Percentiles rank a stretch among this genome's conserved stretches.
These are phyloP conservation scores for Mugil cephalus DNA, from an alignment of 2,113 vertebrate genomes.

Conservation along the genomic window DNA sequence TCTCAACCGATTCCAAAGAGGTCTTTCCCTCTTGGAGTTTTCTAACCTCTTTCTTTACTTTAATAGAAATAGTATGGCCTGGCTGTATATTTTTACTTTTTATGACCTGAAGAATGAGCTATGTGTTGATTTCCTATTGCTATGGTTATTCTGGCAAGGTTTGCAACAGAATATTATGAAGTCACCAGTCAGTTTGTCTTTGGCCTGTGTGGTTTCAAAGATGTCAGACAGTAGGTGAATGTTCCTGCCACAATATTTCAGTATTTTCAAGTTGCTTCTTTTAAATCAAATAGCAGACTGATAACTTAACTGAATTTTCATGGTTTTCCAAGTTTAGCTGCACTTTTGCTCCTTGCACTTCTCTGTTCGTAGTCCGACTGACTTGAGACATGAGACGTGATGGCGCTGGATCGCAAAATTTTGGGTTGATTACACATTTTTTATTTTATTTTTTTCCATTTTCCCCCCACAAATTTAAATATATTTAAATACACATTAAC, in stretches of 20 bases:
- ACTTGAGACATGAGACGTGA: too few relatives aligned
- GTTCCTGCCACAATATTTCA: neutral
- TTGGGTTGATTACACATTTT: too few relatives aligned
- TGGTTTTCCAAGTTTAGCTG: too few relatives aligned
- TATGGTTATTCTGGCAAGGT: neutral
- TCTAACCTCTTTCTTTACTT: slow-evolving; percentile 11
- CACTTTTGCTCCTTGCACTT: too few relatives aligned
- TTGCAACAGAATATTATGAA: neutral
- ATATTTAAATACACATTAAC: too few relatives aligned
- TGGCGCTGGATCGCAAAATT: too few relatives aligned
- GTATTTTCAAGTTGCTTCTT: too few relatives aligned
- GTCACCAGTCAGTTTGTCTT: neutral
- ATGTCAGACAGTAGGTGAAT: neutral
- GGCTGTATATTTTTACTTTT: slow-evolving; percentile 5
- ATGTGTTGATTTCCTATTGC: slow-evolving; percentile 8
- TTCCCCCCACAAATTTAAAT: too few relatives aligned
- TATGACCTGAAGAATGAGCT: slow-evolving; percentile 19
- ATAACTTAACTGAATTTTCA: too few relatives aligned
- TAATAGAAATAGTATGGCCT: neutral
- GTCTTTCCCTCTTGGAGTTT: slow-evolving; percentile 45
- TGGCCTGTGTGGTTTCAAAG: neutral
- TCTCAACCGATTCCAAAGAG: slow-evolving; percentile 27
- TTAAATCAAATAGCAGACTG: too few relatives aligned
- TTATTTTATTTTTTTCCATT: too few relatives aligned
- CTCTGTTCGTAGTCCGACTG: too few relatives aligned